These are phyloP conservation scores for Chorisops tibialis DNA, from an alignment of 2,888 invertebrate species.

Conservation along the genomic window DNA sequence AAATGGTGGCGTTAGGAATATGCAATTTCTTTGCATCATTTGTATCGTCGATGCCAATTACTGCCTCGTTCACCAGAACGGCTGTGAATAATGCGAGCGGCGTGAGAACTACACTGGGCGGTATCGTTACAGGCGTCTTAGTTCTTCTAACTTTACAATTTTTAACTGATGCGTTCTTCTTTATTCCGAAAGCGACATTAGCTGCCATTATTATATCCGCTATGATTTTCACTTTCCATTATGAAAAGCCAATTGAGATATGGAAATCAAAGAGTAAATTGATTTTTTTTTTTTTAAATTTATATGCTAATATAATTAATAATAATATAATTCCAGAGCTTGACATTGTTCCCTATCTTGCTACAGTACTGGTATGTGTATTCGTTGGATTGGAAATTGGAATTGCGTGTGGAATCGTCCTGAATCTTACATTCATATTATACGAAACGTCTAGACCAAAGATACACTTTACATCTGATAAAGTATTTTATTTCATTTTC, in stretches of 20 bases:
- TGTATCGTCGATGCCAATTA: constrained; percentile 79
- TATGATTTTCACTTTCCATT: constrained; percentile 79
- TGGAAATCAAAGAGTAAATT: constrained; percentile 76
- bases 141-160: constrained; percentile 76
- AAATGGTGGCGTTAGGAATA: constrained; percentile 80
- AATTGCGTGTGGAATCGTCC: constrained; percentile 75
- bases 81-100: constrained; percentile 90
- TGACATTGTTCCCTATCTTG: constrained; percentile 78
- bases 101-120: constrained; percentile 80
- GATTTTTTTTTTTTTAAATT: neutral
- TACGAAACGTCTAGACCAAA: constrained; percentile 81
- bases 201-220: constrained; percentile 87
- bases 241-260: constrained; percentile 63
- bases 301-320: neutral
- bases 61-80: constrained; percentile 82
- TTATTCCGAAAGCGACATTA: constrained; percentile 80
- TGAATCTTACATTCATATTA: constrained; percentile 76
- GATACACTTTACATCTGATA: constrained; percentile 54
- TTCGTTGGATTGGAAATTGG: constrained; percentile 82
- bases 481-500: neutral
- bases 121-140: constrained; percentile 70
- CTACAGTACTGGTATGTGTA: constrained; percentile 77
- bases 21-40: constrained; percentile 80
- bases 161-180: constrained; percentile 76
- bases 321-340: constrained; percentile 59